Percentiles rank a stretch among this genome's conserved stretches.
phyloP scores from a whole-genome alignment of 2,797 vertebrate genomes.

The Peromyscus melanophrys region DNA sequence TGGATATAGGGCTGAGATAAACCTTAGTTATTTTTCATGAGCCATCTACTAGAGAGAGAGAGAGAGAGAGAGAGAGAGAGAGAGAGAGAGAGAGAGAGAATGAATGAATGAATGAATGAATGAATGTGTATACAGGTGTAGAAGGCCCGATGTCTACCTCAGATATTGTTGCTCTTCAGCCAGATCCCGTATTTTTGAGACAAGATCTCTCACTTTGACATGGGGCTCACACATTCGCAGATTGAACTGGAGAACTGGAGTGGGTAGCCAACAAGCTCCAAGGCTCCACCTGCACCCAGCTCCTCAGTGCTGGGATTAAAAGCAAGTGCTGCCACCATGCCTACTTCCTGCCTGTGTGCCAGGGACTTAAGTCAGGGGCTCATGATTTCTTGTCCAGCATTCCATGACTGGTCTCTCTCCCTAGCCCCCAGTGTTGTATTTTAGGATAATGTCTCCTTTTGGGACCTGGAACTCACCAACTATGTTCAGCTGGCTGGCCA shows the following conservation, averaged over 20 bases:
- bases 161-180: neutral
- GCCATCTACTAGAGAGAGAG: no score
- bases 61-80: no score
- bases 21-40: no score
- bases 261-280: neutral
- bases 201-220: neutral
- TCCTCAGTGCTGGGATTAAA: neutral
- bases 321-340: no score
- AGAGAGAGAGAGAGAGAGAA: no score
- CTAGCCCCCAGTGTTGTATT: neutral
- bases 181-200: neutral
- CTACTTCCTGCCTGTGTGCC: neutral
- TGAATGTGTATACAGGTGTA: neutral
- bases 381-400: neutral
- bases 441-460: no score
- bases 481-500: neutral
- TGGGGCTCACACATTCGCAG: no score
- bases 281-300: neutral
- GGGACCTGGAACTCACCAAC: neutral
- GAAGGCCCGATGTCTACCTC: neutral
- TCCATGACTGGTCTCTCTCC: neutral
- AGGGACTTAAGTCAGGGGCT: neutral
- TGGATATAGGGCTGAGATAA: no score
- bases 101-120: no score
- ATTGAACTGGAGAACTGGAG: neutral